A percentile compares a stretch with the other conserved stretches of the same genome.
These are phyloP conservation scores for Philhelius pedissequus DNA, from an alignment of 2,888 invertebrate species.

Conservation along the genomic window DNA sequence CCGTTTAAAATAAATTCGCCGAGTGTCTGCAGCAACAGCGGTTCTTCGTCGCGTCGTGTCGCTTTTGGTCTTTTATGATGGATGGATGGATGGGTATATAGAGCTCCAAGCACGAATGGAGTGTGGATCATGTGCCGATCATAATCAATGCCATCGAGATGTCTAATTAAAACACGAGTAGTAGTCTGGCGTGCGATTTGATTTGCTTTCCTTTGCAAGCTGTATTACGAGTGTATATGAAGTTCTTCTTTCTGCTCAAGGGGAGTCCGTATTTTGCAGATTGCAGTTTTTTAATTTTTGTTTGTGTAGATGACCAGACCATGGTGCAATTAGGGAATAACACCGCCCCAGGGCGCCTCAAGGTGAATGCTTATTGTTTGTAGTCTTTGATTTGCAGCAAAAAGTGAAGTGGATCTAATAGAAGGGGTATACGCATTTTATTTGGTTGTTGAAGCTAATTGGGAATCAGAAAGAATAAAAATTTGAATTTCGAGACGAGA, in stretches of 20 bases:
- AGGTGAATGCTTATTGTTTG: constrained; percentile 59
- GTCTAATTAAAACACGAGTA: constrained; percentile 61
- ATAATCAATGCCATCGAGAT: constrained; percentile 62
- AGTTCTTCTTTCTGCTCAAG: constrained; percentile 11
- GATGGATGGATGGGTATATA: neutral
- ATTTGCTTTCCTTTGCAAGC: neutral
- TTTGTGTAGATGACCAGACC: constrained; percentile 23
- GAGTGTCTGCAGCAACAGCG: neutral
- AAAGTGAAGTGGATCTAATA: neutral
- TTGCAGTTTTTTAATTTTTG: constrained; percentile 23
- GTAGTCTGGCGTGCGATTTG: constrained; percentile 51
- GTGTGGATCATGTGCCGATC: constrained; percentile 68
- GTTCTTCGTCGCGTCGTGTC: neutral
- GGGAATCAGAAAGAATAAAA: neutral
- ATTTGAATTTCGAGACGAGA: neutral
- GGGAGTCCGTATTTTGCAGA: neutral
- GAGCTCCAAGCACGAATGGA: constrained; percentile 20
- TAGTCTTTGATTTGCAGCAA: constrained; percentile 35
- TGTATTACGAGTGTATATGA: neutral
- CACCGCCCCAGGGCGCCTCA: constrained; percentile 49
- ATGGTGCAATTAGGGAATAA: constrained; percentile 53
- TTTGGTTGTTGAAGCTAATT: neutral
- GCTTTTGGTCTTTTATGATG: neutral
- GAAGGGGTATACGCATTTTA: neutral
- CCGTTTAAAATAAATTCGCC: constrained; percentile 60